Base-by-base conservation (phyloP, 2,888 invertebrate genomes). In the Gandaritis pyraliata region DNA sequence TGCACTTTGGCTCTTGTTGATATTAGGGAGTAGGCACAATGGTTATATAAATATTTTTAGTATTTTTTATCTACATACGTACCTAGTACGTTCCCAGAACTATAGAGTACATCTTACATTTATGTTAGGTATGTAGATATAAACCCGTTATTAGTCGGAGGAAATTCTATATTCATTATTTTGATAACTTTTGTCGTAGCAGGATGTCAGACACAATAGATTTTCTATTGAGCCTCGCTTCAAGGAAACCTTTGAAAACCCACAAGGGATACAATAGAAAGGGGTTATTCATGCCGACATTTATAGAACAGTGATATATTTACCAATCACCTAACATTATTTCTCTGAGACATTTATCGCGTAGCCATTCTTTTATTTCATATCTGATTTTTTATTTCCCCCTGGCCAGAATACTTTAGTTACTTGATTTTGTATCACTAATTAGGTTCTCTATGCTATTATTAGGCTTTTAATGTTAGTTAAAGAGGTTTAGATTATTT, bases 1-100 rank as follows among this genome's bases (percentile, higher is more conserved):
- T 58, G 15, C 30, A n/a, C 13, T 6, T 48, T 68, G 66, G 70
- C 57, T 70, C 59, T 63, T 55, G 41, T 53, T 58, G 46, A 53
- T 57, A 56, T 43, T 87, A 87, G 70, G 75, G 78, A 81, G 74
- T 83, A 90, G 90, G 90, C 90, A 90, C 89, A 82, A 83, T 78
- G 88, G 87, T 83, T 56, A 43, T 52, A 48, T 58, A 23, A 36
- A 53, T 50, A 55, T 38, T 46, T 48, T n/a, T n/a, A 46, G n/a
- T 49, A 33, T 49, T 7, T 55, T 51, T 56, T 41, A 13, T 15
- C 8, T 13, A 41, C 15, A 41, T 15, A 33, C 43, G 16, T 43
- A 43, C 43, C 30, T 39, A 45, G 29, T 48, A 33, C 16, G 16
- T 46, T 47, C 43, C 18, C 47, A 55, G 13, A 33, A 41, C 30